phyloP scores from a whole-genome alignment of 2,797 vertebrate genomes.

The Orientallactaga sibirica region DNA sequence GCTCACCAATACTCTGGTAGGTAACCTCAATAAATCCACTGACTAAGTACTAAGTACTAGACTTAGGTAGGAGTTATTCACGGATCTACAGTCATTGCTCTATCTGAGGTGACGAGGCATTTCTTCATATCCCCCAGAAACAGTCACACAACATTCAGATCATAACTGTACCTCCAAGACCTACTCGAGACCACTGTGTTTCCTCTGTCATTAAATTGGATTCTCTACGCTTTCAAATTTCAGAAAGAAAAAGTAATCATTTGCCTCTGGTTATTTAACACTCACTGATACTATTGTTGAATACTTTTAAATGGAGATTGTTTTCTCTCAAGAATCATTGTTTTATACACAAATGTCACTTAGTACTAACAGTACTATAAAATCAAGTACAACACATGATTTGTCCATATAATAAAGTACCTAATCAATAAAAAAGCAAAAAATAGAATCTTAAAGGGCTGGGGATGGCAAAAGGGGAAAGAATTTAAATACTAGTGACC shows the following conservation, averaged over 20 bases:
- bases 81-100: not conserved
- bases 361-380: not conserved
- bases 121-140: not conserved
- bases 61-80: not conserved
- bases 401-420: no score
- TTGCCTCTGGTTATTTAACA: slow-evolving; percentile 23
- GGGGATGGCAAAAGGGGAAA: no score
- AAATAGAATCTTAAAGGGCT: no score
- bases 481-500: no score
- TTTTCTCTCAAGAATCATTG: slow-evolving; percentile 9
- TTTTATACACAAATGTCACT: slow-evolving; percentile 4
- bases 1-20: no score
- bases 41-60: not conserved
- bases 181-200: not conserved
- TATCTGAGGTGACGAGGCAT: not conserved
- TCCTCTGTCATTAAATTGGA: not conserved
- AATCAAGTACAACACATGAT: not conserved
- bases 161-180: not conserved
- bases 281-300: not conserved
- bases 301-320: not conserved
- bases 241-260: slow-evolving; percentile 46
- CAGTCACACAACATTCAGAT: not conserved
- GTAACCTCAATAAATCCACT: not conserved
- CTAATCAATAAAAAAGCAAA: no score
- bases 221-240: slow-evolving; percentile 1